Evolutionary conservation across 92 coral and sea anemone species (phyloP), one percentile per base, ranked within the genome.

Genomic region (Meandrina meandrites): DNA sequence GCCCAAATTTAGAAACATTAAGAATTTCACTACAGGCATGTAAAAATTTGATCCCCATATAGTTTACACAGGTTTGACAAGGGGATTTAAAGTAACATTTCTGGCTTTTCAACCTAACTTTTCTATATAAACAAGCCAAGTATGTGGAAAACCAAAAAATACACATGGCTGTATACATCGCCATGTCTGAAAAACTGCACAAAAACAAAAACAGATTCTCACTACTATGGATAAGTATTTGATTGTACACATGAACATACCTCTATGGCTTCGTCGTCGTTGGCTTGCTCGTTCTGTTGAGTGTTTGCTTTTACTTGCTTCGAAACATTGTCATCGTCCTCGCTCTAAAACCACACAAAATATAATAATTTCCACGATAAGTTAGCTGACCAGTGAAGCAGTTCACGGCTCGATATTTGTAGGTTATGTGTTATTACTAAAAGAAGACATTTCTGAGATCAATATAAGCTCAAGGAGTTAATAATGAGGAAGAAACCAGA

Each of bases 231-330:
- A 76, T 8, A 37, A 42, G 79, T 75, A 36, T 36, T 76, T 71
- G 78, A 77, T 15, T 16, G 60, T 27, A 76, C 80, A 24, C 31
- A n/a, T 9, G 28, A 27, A 34, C 91, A 85, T 86, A 96, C 99
- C 96, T 92, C 95, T 14, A 81, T 30, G 16, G 79, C 94, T 17
- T 89, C 94, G 62, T 92, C 96, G 1, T 93, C 96, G 22, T 86
- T 86, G 15, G 93, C 98, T 24, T 74, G 91, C 87, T 97, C 99
- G 76, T 97, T 97, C 87, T 93, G 95, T 87, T 92, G 87, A 35
- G 99, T 97, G 88, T 97, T 92, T 31, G 92, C 73, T 76, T 92
- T 90, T 88, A 96, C 88, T 92, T 94, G 95, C 88, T 93, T 95
- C 10, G 91, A 89, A n/a, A 91, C 87, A 10, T 80, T 86, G 31